A percentile compares a stretch with the other conserved stretches of the same genome.
These are phyloP conservation scores for Flabesymbios commensalis DNA, from an alignment of 2,888 invertebrate species.

Conservation along the genomic window DNA sequence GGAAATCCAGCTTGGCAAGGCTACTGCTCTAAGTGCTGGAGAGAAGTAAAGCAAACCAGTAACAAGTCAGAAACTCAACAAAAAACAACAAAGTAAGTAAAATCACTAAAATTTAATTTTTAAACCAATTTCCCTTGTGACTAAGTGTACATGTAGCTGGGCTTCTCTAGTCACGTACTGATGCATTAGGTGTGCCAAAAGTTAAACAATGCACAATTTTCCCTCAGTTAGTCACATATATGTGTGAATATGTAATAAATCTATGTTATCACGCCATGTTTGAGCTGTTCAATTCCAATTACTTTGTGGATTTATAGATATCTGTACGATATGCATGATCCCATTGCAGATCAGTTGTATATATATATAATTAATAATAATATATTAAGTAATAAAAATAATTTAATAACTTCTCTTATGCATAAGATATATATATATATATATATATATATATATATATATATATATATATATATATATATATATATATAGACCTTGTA, in stretches of 20 bases:
- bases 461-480: constrained; percentile 1
- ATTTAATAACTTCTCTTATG: neutral
- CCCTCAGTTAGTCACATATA: neutral
- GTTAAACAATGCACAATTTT: neutral
- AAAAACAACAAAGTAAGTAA: neutral
- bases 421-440: neutral
- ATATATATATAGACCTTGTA: neutral
- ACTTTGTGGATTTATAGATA: neutral
- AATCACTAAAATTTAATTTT: neutral
- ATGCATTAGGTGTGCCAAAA: neutral
- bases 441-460: constrained; percentile 4
- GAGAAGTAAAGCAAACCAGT: constrained; percentile 67
- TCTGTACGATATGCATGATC: neutral
- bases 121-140: too few relatives aligned
- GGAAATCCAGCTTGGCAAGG: constrained; percentile 98
- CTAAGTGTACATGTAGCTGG: too few relatives aligned
- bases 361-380: neutral
- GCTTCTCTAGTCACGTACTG: too few relatives aligned
- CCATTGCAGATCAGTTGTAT: neutral
- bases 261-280: too few relatives aligned
- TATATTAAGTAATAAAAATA: neutral
- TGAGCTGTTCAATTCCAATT: too few relatives aligned
- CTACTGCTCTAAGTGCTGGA: constrained; percentile 95
- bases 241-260: too few relatives aligned
- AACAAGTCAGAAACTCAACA: constrained; percentile 50